Conservation (phyloP, 1,140 invertebrate genomes). For the Pseudomyrmex concolor region DNA sequence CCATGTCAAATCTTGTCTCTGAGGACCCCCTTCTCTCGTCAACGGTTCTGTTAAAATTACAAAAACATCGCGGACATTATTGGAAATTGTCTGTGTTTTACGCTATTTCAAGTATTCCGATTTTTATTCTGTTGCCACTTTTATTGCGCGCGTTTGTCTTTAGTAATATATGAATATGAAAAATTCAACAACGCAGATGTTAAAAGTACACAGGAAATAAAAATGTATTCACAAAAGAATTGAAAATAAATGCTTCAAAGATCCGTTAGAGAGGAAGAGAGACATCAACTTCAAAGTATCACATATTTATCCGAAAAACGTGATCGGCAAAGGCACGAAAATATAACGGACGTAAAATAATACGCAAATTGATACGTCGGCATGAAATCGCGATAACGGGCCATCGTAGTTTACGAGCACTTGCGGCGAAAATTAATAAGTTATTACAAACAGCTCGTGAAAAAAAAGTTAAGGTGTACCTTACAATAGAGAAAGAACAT, state of each 20-base stretch:
- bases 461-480: constrained; percentile 44
- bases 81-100: neutral
- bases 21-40: too few species aligned
- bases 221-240: constrained; percentile 7
- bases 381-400: constrained; percentile 5
- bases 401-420: constrained; percentile 27
- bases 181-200: neutral
- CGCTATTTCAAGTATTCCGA: too few species aligned
- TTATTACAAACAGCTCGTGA: constrained; percentile 35
- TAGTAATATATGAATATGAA: too few species aligned
- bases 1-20: neutral
- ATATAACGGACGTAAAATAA: constrained; percentile 26
- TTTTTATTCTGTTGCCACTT: too few species aligned
- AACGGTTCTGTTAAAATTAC: neutral
- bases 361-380: constrained; percentile 4
- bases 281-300: neutral
- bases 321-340: neutral
- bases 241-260: constrained; percentile 12
- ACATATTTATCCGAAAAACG: neutral
- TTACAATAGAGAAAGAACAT: constrained; percentile 29
- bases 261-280: neutral
- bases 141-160: too few species aligned
- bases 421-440: constrained; percentile 48
- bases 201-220: neutral
- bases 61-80: neutral